Conservation (phyloP, 2,888 invertebrate species). For the Apotomis turbidana region DNA sequence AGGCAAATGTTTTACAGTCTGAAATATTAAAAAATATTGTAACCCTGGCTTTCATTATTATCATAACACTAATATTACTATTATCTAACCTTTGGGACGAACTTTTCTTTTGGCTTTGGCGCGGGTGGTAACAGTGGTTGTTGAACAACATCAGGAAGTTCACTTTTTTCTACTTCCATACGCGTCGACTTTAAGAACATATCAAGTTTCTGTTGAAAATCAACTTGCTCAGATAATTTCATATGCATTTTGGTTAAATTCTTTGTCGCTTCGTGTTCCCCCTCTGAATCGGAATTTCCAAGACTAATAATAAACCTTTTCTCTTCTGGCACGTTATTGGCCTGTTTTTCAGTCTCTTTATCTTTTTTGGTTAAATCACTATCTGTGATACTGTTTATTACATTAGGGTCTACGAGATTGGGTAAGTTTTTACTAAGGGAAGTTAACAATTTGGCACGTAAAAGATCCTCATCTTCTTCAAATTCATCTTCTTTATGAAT, state of each 20-base stretch:
- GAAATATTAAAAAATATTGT: constrained; percentile 48
- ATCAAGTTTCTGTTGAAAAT: constrained; percentile 77
- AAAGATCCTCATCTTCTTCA: constrained; percentile 85
- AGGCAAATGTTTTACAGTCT: constrained; percentile 77
- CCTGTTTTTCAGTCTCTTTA: constrained; percentile 44
- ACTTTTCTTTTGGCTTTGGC: constrained; percentile 66
- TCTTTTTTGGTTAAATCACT: constrained; percentile 41
- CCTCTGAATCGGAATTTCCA: constrained; percentile 78
- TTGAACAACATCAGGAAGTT: constrained; percentile 63
- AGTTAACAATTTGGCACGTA: constrained; percentile 84
- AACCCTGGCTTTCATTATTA: neutral
- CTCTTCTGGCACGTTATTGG: constrained; percentile 57
- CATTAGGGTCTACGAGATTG: constrained; percentile 62
- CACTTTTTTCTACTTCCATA: constrained; percentile 70
- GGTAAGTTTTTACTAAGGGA: constrained; percentile 84
- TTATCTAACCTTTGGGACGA: constrained; percentile 71
- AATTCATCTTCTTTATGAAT: constrained; percentile 64
- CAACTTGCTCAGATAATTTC: constrained; percentile 71
- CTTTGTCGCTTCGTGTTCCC: constrained; percentile 78
- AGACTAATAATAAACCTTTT: constrained; percentile 76
- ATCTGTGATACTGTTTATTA: constrained; percentile 52
- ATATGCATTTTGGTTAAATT: constrained; percentile 81
- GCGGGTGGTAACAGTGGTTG: constrained; percentile 47
- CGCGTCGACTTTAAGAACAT: constrained; percentile 74
- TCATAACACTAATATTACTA: neutral